Base-by-base conservation (phyloP, 2,113 vertebrate species). In the Poecilia latipinna region DNA sequence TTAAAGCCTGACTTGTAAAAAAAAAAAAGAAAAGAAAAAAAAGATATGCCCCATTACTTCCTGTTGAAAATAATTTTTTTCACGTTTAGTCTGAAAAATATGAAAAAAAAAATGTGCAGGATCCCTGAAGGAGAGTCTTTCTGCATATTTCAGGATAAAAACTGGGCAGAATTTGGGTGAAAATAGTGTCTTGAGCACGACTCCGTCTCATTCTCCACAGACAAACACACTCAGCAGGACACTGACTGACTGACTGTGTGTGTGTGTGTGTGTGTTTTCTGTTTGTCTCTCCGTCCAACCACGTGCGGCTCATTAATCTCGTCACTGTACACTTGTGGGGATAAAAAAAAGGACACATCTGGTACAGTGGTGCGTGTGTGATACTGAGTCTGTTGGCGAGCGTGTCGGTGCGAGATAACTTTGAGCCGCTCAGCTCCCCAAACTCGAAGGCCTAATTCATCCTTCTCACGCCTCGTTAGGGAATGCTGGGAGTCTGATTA, bases 401-500 rank as follows among this genome's bases (percentile, higher is more conserved):
- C 29, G 44, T 62, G 42, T 65, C 70, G 68, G 68, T 61, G 61
- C 54, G 33, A 77, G 79, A 83, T 77, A 74, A 69, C 67, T 88
- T 78, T 75, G 79, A 83, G 88, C 84, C 63, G 70, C 86, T 84
- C 72, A 69, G 86, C 79, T 89, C 83, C 77, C 85, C 65, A 78
- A 89, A 85, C 85, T 82, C 61, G 26, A 80, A 61, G 76, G 65
- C 68, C 81, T 87, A 91, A 89, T 93, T 91, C 89, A 87, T 93
- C 89, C 89, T 87, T 90, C 85, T 90, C 85, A 89, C 75, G 81
- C 87, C 88, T 91, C 82, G 83, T 92, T 91, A 91, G 78, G 87
- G 81, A 91, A 89, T 84, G 89, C 88, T 82, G 88, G 79, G 77
- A 89, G 84, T 89, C 90, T 90, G 90, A 92, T 91, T 88, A 89